Base-by-base conservation (phyloP, 37 sponge, comb jelly and placozoan genomes). In the Ephydatia muelleri region DNA sequence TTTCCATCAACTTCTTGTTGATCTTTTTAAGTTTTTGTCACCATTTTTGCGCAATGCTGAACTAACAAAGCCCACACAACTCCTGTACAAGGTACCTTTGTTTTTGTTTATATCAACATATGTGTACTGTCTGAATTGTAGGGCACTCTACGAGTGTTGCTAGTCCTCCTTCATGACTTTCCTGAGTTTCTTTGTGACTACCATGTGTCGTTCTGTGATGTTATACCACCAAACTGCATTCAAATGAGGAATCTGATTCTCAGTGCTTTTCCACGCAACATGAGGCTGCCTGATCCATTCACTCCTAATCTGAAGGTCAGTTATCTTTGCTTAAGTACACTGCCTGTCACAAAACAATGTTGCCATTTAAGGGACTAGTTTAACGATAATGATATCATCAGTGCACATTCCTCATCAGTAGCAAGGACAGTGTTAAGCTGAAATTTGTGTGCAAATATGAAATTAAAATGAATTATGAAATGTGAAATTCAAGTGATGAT, bases 171-270 rank as follows among this genome's bases (percentile, higher is more conserved):
- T 28, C 99, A 99, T 73, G 99, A 99, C 84, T 99, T 99, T 80
- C 99, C 99, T 0, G 99, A 99, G 93, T 99, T 99, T 49, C 91
- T 99, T 25, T 99, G 99, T 88, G 99, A 99, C 75, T 97, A 97
- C 75, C 99, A 99, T 84, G 97, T 97, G 86, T 87, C 94, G 28
- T 99, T 99, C 85, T 99, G 99, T 85, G 97, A 99, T 57, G 99
- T 97, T 64, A 97, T 99, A 38, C 99, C 99, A 65, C 99, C 99
- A 12, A 97, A 97, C 82, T 99, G 99, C 85, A 93, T 99, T 75
- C 99, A 99, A 72, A 94, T 99, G 94, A 84, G 97, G 71, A 99
- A 99, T 81, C 93, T 99, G 47, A 99, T 99, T 31, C 93, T 99
- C 49, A 92, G 94, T 86, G 99, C 99, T 30, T 99, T 97, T 81